Evolutionary conservation across 1,140 invertebrate genomes (phyloP), one percentile per base, ranked within the genome.

Genomic region (Phortica variegata): DNA sequence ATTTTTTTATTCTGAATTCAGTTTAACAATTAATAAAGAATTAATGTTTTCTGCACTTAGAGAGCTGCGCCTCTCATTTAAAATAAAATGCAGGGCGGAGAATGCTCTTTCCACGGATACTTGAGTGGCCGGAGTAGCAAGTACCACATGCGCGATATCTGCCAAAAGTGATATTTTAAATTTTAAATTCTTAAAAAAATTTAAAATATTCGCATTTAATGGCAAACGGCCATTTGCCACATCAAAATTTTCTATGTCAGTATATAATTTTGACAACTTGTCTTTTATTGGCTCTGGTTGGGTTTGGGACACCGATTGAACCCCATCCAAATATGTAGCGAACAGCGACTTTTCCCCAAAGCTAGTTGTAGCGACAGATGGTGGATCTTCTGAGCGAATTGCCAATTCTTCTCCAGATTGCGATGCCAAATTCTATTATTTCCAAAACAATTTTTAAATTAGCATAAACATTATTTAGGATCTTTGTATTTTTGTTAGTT

Each of bases 1-100:
- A 33, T n/a, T 33, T 33, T 33, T 33, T 33, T 33, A 33, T 37
- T 37, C 36, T n/a, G 36, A 37, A 16, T 37, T 37, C n/a, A 37
- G 36, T 37, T 37, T 37, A 13, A 37, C 2, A 37, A 37, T 6
- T 5, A 15, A 5, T 3, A 37, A 15, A 37, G 13, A 37, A 16
- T 37, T 37, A 16, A 37, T 37, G 15, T 12, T 15, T 37, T 37
- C 36, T 37, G 36, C 10, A 37, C 15, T 37, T 16, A 37, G 36
- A n/a, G 13, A 3, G 36, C 36, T 37, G 31, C 31, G n/a, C n/a
- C n/a, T n/a, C 31, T 33, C 31, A 33, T 33, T 33, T 33, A 33
- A 33, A 33, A 37, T 37, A 37, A 37, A 37, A 18, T 37, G 10
- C 10, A 37, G 36, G 10, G 36, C 36, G 10, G 36, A 26, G 23